Conservation (phyloP, 2,113 vertebrate species). For the Dunckerocampus dactyliophorus region DNA sequence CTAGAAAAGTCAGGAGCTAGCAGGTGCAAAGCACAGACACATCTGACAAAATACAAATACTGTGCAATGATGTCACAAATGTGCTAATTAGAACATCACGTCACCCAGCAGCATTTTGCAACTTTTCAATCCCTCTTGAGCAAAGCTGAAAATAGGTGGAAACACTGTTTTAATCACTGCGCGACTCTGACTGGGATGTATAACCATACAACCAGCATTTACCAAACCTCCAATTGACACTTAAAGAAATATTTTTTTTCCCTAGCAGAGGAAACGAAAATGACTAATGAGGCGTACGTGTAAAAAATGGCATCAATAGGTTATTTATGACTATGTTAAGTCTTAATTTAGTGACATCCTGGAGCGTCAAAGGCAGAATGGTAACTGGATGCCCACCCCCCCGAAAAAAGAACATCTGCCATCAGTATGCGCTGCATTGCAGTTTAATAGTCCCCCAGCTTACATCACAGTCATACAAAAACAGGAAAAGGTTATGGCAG, state of each 20-base stretch:
- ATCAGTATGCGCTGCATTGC: constrained; percentile 1
- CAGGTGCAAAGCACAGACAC: not conserved
- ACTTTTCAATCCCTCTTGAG: not conserved
- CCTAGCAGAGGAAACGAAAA: not conserved
- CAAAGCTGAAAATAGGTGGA: not conserved
- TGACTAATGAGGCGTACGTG: not conserved
- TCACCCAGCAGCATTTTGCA: constrained; percentile 6
- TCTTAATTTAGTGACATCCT: constrained; percentile 8
- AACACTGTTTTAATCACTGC: not conserved
- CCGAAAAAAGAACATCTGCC: constrained; percentile 28
- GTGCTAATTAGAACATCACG: not conserved
- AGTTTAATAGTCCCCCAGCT: constrained; percentile 14
- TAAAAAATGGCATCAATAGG: not conserved
- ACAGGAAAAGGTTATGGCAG: constrained; percentile 43
- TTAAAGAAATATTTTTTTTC: constrained; percentile 5
- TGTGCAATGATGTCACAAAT: not conserved
- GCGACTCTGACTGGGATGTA: not conserved
- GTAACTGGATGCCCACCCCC: constrained; percentile 23
- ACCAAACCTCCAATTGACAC: not conserved
- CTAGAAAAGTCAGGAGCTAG: not conserved
- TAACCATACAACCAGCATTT: not conserved
- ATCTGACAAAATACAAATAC: not conserved
- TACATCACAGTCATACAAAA: constrained; percentile 18
- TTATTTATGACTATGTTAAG: not conserved
- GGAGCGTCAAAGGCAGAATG: constrained; percentile 31